phyloP scores from a whole-genome alignment of 2,113 vertebrate species.

The Macheiramphus alcinus region DNA sequence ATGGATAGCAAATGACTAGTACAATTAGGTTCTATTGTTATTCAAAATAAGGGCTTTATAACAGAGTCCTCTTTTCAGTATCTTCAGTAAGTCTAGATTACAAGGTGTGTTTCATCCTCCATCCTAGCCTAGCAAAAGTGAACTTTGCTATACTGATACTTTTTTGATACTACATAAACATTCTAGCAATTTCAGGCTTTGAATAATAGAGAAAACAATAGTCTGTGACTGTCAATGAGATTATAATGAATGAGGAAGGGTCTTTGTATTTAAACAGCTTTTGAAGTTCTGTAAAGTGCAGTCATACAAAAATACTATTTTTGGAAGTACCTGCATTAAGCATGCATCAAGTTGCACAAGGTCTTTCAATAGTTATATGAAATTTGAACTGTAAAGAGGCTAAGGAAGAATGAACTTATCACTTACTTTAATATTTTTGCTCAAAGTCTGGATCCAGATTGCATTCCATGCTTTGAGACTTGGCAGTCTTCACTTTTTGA shows the following conservation, averaged over 20 bases:
- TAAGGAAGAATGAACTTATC: neutral
- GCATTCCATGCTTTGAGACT: neutral
- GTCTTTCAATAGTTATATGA: neutral
- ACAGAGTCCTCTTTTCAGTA: neutral
- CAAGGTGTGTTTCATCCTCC: neutral
- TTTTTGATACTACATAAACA: neutral
- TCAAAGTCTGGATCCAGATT: neutral
- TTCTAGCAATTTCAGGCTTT: neutral
- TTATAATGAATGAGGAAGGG: neutral
- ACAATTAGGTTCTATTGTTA: neutral
- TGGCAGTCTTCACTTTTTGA: neutral
- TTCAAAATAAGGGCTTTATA: neutral
- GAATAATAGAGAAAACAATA: neutral
- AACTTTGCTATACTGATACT: neutral
- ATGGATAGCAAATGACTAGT: neutral
- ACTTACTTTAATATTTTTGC: neutral
- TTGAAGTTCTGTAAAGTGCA: slow-evolving; percentile 32
- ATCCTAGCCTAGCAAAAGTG: neutral
- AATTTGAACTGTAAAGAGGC: neutral
- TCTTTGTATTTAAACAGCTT: slow-evolving; percentile 18
- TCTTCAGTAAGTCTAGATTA: neutral
- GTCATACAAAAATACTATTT: slow-evolving; percentile 36
- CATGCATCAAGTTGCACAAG: neutral
- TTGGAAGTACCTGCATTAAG: neutral
- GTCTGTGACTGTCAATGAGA: slow-evolving; percentile 28